phyloP scores from a whole-genome alignment of 2,797 vertebrate species.

The Parauchenoglanis punctatus region DNA sequence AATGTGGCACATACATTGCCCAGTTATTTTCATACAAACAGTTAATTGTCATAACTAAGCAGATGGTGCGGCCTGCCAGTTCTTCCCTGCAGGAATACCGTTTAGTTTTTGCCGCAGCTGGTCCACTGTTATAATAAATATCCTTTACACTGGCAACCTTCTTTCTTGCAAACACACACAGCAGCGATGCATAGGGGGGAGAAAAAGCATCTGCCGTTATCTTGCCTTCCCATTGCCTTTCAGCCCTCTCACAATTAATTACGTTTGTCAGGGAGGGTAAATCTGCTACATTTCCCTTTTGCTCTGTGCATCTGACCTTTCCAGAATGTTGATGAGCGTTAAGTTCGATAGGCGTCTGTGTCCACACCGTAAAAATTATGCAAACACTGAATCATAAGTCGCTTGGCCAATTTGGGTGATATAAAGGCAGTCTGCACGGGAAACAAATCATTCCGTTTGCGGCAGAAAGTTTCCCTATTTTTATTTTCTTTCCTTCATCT shows the following conservation, averaged over 20 bases:
- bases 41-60: conserved; percentile 36
- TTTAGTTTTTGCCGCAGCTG: conserved; percentile 44
- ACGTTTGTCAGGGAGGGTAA: conserved; percentile 42
- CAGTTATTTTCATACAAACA: background rate
- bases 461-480: background rate
- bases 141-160: conserved; percentile 39
- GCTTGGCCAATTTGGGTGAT: conserved; percentile 30
- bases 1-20: background rate
- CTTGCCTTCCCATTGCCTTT: conserved; percentile 35
- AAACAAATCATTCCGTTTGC: conserved; percentile 32
- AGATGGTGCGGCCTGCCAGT: conserved; percentile 39
- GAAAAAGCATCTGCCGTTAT: conserved; percentile 14
- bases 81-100: conserved; percentile 26
- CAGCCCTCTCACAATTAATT: conserved; percentile 51
- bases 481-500: background rate
- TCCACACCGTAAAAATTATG: conserved; percentile 21
- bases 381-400: conserved; percentile 35
- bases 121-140: conserved; percentile 43
- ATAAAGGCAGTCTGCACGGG: conserved; percentile 21
- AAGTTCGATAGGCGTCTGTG: background rate
- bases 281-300: conserved; percentile 42
- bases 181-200: conserved; percentile 2
- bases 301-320: conserved; percentile 51
- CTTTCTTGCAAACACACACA: conserved; percentile 10
- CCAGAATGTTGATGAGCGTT: conserved; percentile 21